Evolutionary conservation across 2,797 vertebrate genomes (phyloP), one percentile per base, ranked within the genome.

Genomic region (Gastrophryne carolinensis): DNA sequence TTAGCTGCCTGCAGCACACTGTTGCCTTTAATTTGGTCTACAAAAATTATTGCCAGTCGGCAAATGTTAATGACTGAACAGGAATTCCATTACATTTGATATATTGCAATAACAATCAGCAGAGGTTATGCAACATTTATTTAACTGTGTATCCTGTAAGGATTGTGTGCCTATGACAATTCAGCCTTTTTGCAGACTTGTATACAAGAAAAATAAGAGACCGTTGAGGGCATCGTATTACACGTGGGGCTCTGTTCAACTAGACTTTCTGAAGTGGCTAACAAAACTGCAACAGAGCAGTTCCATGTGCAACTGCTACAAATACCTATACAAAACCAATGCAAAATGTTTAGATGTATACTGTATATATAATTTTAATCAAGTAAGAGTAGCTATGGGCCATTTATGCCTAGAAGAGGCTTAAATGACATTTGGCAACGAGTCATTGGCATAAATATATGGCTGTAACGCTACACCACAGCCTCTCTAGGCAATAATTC

Each of bases 71-170:
- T 9, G 44, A 41, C 21, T 13, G 60, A 19, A 7, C 39, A 64
- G 27, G 62, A 65, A 50, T 65, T 65, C 41, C 41, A 32, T 34
- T 29, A 65, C 44, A 30, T 65, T 65, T 32, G 41, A 65, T 65
- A 34, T 32, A 65, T 65, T 65, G n/a, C 62, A 49, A 65, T 32
- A 47, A 50, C 44, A 65, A 32, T 65, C 62, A 50, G 21, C 27
- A 32, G 41, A 47, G 30, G 62, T 50, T 34, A 17, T 50, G 41
- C 44, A 50, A 23, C 62, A 65, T 65, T 65, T 65, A 34, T 12
- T 65, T 47, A 50, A 50, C 15, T 15, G 62, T 24, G 24, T 37
- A 27, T n/a, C 60, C 60, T n/a, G 60, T 10, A 24, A 26, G 23
- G 35, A 62, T 62, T 35, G 35, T 62, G 35, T 62, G 35, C 41